Evolutionary conservation across 2,888 invertebrate genomes (phyloP), one percentile per base, ranked within the genome.

Genomic region (Lottia gigantea): DNA sequence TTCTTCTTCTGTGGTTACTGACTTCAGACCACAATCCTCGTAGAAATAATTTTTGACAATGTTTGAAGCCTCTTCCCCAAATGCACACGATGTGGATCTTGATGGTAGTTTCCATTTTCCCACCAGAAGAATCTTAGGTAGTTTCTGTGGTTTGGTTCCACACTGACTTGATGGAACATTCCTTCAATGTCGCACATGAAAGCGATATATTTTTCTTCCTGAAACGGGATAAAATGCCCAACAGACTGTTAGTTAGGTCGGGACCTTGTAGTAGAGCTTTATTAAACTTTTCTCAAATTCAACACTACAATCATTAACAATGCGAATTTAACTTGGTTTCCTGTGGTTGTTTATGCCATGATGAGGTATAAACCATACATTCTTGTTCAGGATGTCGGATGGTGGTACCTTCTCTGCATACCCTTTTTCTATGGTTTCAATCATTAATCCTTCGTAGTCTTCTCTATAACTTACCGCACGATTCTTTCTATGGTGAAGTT

Each of bases 181-280:
- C 49, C 68, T 19, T 78, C 74, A 23, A 75, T 75, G 63, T 76
- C 76, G 0, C 71, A 74, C 66, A 73, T 76, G 1, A 78, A 25
- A 23, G 74, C 78, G 16, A 77, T 66, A 15, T 66, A 63, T 40
- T 78, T 72, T 62, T 31, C 3, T 77, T 64, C 25, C 79, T 46
- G 49, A 79, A 79, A 25, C 76, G 65, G 2, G 70, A 47, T n/a
- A 78, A 61, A 15, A 74, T 76, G 12, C 76, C 79, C n/a, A 78
- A n/a, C 23, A 79, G 66, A 31, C 66, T 76, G 46, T 78, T 78
- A 23, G 68, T 75, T 14, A 78, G 71, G 64, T 80, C 77, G 14
- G 80, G 77, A 2, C 79, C 79, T 55, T 72, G 76, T 12, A 77
- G 25, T 14, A 78, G 65, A 25, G 67, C 49, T 14, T 71, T 65